phyloP scores from a whole-genome alignment of 2,797 vertebrate species.

The Myoxocephalus aenaeus region DNA sequence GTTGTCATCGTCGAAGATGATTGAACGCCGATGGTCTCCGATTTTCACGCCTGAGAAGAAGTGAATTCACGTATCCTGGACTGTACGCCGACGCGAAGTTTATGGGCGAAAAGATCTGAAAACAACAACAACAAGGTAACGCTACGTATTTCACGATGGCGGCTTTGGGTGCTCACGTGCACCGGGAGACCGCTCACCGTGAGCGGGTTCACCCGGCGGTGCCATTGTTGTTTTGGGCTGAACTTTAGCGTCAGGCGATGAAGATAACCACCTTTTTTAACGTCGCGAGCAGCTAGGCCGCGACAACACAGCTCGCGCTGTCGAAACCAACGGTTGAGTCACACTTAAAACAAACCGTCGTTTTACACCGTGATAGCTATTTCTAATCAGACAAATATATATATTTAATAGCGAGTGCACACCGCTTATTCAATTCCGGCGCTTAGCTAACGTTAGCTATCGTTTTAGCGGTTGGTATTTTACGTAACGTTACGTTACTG shows the following conservation, averaged over 20 bases:
- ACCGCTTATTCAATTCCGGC: background rate
- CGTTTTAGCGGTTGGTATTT: background rate
- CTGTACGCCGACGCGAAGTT: constrained; percentile 50
- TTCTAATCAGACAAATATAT: rapidly evolving
- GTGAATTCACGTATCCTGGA: constrained; percentile 47
- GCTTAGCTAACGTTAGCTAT: constrained; percentile 61
- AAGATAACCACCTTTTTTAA: constrained; percentile 32
- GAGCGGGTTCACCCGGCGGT: constrained; percentile 13
- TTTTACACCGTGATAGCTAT: background rate
- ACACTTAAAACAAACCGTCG: rapidly evolving
- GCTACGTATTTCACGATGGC: background rate
- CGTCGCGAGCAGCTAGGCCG: constrained; percentile 44
- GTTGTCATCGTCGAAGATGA: constrained; percentile 75
- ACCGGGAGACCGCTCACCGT: background rate
- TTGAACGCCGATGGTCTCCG: constrained; percentile 70
- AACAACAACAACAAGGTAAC: constrained; percentile 46
- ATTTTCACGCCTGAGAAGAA: constrained; percentile 77
- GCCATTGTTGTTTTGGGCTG: constrained; percentile 74
- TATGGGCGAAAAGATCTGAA: background rate
- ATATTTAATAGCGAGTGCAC: background rate
- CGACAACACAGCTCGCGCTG: background rate
- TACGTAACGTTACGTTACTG: constrained; percentile 53
- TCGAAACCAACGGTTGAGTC: background rate
- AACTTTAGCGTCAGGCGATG: constrained; percentile 35
- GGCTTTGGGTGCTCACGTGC: too few species aligned